phyloP scores from a whole-genome alignment of 2,113 vertebrate genomes.

The Merops nubicus region DNA sequence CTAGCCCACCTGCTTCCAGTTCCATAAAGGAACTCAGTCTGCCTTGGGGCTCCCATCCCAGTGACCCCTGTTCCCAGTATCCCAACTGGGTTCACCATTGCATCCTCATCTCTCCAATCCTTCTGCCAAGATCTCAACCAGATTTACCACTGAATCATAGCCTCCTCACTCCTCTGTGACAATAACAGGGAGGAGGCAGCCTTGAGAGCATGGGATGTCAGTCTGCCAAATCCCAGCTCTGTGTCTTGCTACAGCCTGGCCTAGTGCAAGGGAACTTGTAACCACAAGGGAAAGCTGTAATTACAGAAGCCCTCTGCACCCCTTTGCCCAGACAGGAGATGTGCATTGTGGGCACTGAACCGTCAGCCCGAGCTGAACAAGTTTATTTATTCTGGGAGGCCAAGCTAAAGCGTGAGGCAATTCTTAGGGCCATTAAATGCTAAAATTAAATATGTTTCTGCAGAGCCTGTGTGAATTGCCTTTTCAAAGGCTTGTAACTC shows the following conservation, averaged over 20 bases:
- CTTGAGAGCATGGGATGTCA: fast-evolving
- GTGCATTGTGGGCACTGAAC: not conserved
- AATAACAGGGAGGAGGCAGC: not conserved
- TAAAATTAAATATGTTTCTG: conserved; percentile 33
- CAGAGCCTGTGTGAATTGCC: conserved; percentile 18
- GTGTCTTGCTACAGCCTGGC: not conserved
- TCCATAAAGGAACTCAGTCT: too few species aligned
- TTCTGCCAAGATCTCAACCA: not conserved
- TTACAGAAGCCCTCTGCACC: not conserved
- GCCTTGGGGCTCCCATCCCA: not conserved
- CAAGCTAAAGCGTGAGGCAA: not conserved
- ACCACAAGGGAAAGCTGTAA: not conserved
- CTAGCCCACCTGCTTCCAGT: not conserved
- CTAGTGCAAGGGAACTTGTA: not conserved
- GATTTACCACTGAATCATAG: not conserved
- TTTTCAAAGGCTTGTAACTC: conserved; percentile 58
- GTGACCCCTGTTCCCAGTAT: not conserved
- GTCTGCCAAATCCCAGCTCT: not conserved
- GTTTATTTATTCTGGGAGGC: conserved; percentile 1
- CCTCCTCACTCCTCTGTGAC: not conserved
- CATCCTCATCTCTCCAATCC: not conserved
- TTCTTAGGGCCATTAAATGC: not conserved
- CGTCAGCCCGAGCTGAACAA: not conserved
- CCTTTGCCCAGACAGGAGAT: not conserved
- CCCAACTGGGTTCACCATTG: not conserved